Evolutionary conservation across 2,888 invertebrate species (phyloP), one percentile per base, ranked within the genome.

Genomic region (Synergus japonicus): DNA sequence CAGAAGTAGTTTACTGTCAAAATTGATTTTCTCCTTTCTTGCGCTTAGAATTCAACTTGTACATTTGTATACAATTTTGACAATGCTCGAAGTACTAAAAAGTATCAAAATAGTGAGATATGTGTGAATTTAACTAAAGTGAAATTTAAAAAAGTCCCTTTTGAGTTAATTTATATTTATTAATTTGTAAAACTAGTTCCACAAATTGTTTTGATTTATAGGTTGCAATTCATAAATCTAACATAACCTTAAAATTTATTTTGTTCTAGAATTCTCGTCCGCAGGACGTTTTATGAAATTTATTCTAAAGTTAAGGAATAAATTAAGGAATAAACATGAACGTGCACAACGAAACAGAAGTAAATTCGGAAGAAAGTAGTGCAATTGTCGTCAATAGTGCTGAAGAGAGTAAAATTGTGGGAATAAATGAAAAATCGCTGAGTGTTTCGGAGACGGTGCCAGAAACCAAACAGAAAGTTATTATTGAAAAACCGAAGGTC

Each of bases 401-500:
- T 9, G 65, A 1, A 37, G 46, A 44, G 4, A 22, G 46, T 46
- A 22, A 46, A 44, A 5, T 46, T 7, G 10, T 22, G 12, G 44
- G 22, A 44, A 22, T 9, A 22, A 29, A 29, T 29, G 67, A 15
- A 18, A 69, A 29, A 54, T 8, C n/a, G 13, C n/a, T 18, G 54
- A n/a, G 54, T n/a, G n/a, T 5, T 37, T 73, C 37, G n/a, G 13
- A 49, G 29, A 4, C 22, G 22, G 49, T n/a, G n/a, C n/a, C 15
- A 41, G 41, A 22, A 22, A 22, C 29, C 18, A 54, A 73, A 15
- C 29, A 37, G n/a, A 73, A 54, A 73, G 37, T 73, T 41, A 15
- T 73, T 73, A 5, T n/a, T 10, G 81, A 79, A 58, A 82, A 37
- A 18, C 81, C 82, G 10, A 83, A 83, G 78, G 49, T 69, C 49